Evolutionary conservation across 23 tunicate genomes (phyloP).

Genomic region (Ascidia mentula): DNA sequence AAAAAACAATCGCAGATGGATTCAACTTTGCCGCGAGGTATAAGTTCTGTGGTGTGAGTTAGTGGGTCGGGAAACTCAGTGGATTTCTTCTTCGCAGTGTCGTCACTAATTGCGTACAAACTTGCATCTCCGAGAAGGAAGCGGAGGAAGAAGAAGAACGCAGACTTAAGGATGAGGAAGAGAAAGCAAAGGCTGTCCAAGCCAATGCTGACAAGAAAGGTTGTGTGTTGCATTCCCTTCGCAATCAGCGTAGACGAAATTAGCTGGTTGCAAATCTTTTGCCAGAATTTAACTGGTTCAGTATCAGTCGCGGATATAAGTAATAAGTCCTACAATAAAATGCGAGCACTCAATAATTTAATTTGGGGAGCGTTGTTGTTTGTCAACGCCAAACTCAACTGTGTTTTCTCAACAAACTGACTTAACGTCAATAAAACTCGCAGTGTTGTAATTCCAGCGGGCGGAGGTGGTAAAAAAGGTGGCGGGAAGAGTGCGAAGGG

Average conservation of each 20-base stretch:
- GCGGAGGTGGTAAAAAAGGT: constrained; percentile 30
- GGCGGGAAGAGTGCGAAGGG: constrained; percentile 43
- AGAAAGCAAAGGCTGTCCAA: constrained; percentile 62
- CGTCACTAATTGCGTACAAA: constrained; percentile 37
- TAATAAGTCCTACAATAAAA: no score
- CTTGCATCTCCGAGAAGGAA: constrained; percentile 66
- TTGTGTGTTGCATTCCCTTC: neutral
- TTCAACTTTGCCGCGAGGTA: constrained; percentile 55
- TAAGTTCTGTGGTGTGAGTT: no score
- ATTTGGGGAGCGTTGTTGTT: no score
- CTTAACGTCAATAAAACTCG: no score
- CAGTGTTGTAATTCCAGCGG: neutral
- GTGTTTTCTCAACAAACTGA: no score
- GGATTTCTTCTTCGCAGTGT: no score
- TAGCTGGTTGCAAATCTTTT: neutral
- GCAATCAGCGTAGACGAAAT: no score
- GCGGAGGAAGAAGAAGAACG: constrained; percentile 87
- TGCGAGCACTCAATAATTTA: neutral
- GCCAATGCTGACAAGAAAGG: constrained; percentile 66
- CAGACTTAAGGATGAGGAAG: constrained; percentile 71
- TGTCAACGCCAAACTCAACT: no score
- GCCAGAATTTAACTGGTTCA: neutral
- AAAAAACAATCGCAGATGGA: constrained; percentile 72
- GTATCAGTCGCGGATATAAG: neutral
- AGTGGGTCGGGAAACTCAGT: no score